Conservation (phyloP, 2,888 invertebrate species). For the Apamea sordens region DNA sequence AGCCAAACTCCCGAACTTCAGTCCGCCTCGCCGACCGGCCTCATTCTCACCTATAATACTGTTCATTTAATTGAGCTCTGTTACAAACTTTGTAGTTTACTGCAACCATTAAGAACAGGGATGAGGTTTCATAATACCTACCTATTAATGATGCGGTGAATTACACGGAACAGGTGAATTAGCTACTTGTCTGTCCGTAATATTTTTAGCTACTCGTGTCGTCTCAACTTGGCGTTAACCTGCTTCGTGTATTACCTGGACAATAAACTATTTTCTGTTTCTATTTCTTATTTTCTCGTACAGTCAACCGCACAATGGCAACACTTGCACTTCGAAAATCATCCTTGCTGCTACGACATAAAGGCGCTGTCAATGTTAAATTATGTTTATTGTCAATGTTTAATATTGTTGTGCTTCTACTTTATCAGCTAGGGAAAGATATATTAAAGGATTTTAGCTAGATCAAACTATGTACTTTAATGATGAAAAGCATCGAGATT, state of each 20-base stretch:
- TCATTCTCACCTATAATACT: constrained; percentile 41
- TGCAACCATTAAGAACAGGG: not conserved
- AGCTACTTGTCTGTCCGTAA: not conserved
- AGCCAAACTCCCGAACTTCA: constrained; percentile 16
- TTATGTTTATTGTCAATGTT: no score
- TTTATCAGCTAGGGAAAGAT: no score
- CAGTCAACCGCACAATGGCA: not conserved
- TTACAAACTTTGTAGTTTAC: constrained; percentile 44
- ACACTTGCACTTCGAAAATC: no score
- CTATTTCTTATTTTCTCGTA: not conserved
- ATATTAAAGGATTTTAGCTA: not conserved
- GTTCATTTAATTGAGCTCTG: constrained; percentile 19
- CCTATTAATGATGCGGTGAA: no score
- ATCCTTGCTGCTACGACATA: not conserved
- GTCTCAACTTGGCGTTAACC: not conserved
- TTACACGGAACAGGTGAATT: no score
- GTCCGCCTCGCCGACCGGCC: not conserved
- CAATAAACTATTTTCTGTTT: not conserved
- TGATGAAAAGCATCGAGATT: no score
- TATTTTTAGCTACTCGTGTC: no score
- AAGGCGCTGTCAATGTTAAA: no score
- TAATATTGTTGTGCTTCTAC: not conserved
- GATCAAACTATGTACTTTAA: not conserved
- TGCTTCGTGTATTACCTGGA: not conserved
- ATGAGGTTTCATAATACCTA: not conserved